A percentile compares a stretch with the other conserved stretches of the same genome.
These are phyloP conservation scores for Pantala flavescens DNA, from an alignment of 1,140 invertebrate species.

Conservation along the genomic window DNA sequence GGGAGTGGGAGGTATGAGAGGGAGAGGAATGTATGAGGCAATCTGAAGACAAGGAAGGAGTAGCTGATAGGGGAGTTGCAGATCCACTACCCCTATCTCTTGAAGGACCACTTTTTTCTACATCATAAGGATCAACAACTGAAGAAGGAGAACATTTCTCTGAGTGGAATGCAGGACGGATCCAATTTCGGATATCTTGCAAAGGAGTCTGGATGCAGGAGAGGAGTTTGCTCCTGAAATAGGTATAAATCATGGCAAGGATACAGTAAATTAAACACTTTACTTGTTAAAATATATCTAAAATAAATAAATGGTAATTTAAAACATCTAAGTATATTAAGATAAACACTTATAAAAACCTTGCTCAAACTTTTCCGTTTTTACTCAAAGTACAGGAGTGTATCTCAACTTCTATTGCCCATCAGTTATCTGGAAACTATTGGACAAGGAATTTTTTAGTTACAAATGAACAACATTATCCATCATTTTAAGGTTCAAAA, in stretches of 20 bases:
- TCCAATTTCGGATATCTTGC: constrained; percentile 43
- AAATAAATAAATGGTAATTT: too few species aligned
- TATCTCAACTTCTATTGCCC: too few species aligned
- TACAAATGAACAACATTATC: too few species aligned
- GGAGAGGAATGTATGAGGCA: constrained; percentile 21
- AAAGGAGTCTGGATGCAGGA: constrained; percentile 47
- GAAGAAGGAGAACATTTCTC: constrained; percentile 17
- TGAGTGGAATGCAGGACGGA: constrained; percentile 29
- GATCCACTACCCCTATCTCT: constrained; percentile 1
- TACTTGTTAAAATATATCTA: too few species aligned
- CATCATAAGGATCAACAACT: constrained; percentile 14
- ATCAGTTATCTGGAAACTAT: too few species aligned
- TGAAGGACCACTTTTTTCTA: constrained; percentile 13
- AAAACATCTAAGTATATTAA: too few species aligned
- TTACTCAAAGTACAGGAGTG: too few species aligned
- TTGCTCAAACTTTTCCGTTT: too few species aligned
- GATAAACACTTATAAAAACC: too few species aligned
- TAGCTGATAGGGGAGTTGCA: constrained; percentile 20
- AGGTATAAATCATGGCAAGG: not conserved
- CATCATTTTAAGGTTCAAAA: too few species aligned
- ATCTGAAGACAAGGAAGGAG: constrained; percentile 21
- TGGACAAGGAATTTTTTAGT: too few species aligned
- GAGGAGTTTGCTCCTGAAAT: constrained; percentile 42
- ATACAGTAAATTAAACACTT: too few species aligned
- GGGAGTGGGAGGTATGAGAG: constrained; percentile 20